Evolutionary conservation across 2,797 vertebrate genomes (phyloP).

Genomic region (Acanthurus leucopareius): DNA sequence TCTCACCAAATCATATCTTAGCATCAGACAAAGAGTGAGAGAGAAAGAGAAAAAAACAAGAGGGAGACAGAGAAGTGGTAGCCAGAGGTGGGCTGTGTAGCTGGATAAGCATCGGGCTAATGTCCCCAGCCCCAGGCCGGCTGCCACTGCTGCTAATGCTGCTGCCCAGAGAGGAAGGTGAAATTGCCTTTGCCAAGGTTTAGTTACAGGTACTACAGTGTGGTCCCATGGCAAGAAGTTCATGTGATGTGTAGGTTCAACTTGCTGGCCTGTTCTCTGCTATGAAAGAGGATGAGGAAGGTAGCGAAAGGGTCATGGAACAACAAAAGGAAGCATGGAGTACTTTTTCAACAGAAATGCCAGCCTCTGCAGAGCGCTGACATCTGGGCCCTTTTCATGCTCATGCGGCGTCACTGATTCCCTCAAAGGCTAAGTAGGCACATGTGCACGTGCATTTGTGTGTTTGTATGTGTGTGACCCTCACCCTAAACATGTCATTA

Average conservation of each 20-base stretch:
- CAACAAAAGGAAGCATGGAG: conserved; percentile 52
- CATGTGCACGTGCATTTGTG: conserved; percentile 35
- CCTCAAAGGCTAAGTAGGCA: conserved; percentile 65
- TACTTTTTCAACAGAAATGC: conserved; percentile 58
- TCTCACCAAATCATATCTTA: conserved; percentile 74
- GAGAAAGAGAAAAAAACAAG: conserved; percentile 30
- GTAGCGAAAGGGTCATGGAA: conserved; percentile 29
- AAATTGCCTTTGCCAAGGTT: conserved; percentile 52
- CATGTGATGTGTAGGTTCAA: conserved; percentile 38
- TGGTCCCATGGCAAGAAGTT: conserved; percentile 3
- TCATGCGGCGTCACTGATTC: conserved; percentile 74
- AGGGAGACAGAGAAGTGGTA: conserved; percentile 33
- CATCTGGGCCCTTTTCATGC: conserved; percentile 83
- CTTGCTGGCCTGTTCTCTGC: background rate
- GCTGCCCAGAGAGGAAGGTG: conserved; percentile 49
- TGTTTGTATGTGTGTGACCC: conserved; percentile 47
- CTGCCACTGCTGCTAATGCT: conserved; percentile 48
- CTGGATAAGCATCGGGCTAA: conserved; percentile 73
- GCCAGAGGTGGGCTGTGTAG: conserved; percentile 51
- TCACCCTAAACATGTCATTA: conserved; percentile 61
- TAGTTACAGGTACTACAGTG: conserved; percentile 45
- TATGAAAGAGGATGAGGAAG: conserved; percentile 52
- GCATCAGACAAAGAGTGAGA: conserved; percentile 51
- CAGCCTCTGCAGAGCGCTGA: conserved; percentile 57
- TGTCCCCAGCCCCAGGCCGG: conserved; percentile 49